Evolutionary conservation across 2,113 vertebrate genomes (phyloP), one percentile per base, ranked within the genome.

Genomic region (Furnarius figulus): DNA sequence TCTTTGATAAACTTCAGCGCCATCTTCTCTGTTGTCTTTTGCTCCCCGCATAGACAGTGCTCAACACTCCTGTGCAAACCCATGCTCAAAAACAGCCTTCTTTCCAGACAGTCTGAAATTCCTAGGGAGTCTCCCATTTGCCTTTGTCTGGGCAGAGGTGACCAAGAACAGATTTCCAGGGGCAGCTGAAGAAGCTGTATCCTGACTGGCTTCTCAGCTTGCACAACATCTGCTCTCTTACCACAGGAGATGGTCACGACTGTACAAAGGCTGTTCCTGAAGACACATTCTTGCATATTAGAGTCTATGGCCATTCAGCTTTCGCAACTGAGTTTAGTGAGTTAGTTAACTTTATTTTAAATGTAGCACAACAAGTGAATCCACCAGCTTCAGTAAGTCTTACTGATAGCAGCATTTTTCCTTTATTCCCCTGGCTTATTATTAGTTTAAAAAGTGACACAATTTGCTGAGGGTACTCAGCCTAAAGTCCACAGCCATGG

Each of bases 371-470:
- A n/a, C 78, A 75, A 50, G 16, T 55, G 87, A 91, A 90, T 56
- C 58, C 28, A 88, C 40, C 58, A 55, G 50, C 42, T 94, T 62
- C 75, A 58, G n/a, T 62, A 83, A 74, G 49, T 66, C 55, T 61
- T 82, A 91, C 80, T 73, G 58, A 74, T 75, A 85, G 55, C 17
- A 81, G 40, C 33, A 55, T 58, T 73, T 89, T 85, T 37, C 52
- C 18, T 67, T 79, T 87, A 89, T 76, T 94, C 31, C 37, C 28
- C 28, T 33, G 68, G 13, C 88, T 95, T 88, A 83, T 85, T 91
- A 61, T 50, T 42, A 87, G 14, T 61, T 42, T 13, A 77, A 84
- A 89, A 89, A 87, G 79, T 75, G 7, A 62, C 46, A 78, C 21
- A 49, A 53, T 91, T 87, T 85, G 27, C 52, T 75, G 77, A 37